Conservation (phyloP, 2,797 vertebrate species). For the Rhabdomys pumilio region DNA sequence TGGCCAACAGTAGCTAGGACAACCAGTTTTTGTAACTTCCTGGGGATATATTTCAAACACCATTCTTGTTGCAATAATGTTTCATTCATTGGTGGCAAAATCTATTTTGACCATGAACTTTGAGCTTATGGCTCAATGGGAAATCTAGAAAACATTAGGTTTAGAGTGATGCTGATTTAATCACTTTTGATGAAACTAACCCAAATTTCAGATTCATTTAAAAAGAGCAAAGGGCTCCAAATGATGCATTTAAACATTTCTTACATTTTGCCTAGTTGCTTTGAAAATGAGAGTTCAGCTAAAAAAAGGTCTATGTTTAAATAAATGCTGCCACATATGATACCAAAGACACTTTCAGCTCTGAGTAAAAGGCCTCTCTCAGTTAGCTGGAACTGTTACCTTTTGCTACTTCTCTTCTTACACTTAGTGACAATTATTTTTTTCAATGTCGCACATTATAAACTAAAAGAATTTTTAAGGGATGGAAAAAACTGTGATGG, state of each 20-base stretch:
- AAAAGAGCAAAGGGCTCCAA: constrained; percentile 1
- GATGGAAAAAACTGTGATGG: constrained; percentile 54
- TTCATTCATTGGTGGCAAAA: constrained; percentile 11
- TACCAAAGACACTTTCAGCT: not conserved
- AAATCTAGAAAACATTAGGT: constrained; percentile 47
- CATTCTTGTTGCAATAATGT: not conserved
- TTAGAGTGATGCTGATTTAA: not conserved
- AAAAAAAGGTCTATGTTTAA: not conserved
- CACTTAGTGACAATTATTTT: constrained; percentile 62
- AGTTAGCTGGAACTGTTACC: not conserved
- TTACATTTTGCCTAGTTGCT: not conserved
- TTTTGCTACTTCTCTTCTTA: constrained; percentile 18
- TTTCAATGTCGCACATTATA: constrained; percentile 77
- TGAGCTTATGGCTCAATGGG: not conserved
- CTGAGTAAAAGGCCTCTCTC: not conserved
- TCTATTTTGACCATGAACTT: not conserved
- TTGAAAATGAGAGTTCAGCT: not conserved
- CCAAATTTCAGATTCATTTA: not conserved
- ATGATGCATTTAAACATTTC: not conserved
- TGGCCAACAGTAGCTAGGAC: rapidly evolving
- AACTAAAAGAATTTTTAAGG: constrained; percentile 79
- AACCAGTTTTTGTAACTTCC: not conserved
- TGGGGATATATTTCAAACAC: rapidly evolving
- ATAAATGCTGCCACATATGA: not conserved
- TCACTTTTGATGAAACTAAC: constrained; percentile 36